Percentiles rank a stretch among this genome's conserved stretches.
Evolutionary conservation across 2,113 vertebrate species (phyloP).

Genomic region (Acanthochromis polyacanthus): DNA sequence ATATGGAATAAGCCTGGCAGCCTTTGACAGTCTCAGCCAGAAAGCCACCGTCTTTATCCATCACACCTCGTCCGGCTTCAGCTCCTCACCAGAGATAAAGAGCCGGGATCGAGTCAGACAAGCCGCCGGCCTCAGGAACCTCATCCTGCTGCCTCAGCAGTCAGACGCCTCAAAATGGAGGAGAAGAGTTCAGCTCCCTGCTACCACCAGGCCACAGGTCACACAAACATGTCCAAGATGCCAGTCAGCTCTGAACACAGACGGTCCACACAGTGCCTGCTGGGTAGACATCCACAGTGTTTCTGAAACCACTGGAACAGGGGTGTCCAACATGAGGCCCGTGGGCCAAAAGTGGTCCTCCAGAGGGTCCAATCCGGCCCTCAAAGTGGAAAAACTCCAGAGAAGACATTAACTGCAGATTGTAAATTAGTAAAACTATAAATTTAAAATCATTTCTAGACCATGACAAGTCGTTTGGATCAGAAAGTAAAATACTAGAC

Average conservation of each 20-base stretch:
- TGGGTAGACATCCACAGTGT: accelerated
- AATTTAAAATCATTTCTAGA: too few species aligned
- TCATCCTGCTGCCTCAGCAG: slow-evolving; percentile 59
- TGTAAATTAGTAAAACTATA: too few species aligned
- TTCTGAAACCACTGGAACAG: not conserved
- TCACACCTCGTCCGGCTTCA: slow-evolving; percentile 27
- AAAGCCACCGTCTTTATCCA: slow-evolving; percentile 49
- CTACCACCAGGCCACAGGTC: slow-evolving; percentile 43
- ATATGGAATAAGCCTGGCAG: slow-evolving; percentile 11
- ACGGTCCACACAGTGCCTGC: slow-evolving; percentile 11
- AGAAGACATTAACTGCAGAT: too few species aligned
- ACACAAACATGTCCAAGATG: slow-evolving; percentile 29
- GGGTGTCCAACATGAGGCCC: too few species aligned
- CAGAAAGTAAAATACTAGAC: too few species aligned
- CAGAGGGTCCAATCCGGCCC: too few species aligned
- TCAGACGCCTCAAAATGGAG: slow-evolving; percentile 50
- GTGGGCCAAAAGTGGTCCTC: too few species aligned
- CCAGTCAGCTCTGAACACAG: slow-evolving; percentile 17
- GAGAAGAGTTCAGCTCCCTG: slow-evolving; percentile 25
- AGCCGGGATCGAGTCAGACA: not conserved
- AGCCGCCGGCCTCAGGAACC: not conserved
- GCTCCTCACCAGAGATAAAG: slow-evolving; percentile 30
- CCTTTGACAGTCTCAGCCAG: slow-evolving; percentile 30
- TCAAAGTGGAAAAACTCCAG: too few species aligned
- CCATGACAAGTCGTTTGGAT: too few species aligned